These are phyloP conservation scores for Neria commutata DNA, from an alignment of 2,888 invertebrate genomes.

Conservation along the genomic window DNA sequence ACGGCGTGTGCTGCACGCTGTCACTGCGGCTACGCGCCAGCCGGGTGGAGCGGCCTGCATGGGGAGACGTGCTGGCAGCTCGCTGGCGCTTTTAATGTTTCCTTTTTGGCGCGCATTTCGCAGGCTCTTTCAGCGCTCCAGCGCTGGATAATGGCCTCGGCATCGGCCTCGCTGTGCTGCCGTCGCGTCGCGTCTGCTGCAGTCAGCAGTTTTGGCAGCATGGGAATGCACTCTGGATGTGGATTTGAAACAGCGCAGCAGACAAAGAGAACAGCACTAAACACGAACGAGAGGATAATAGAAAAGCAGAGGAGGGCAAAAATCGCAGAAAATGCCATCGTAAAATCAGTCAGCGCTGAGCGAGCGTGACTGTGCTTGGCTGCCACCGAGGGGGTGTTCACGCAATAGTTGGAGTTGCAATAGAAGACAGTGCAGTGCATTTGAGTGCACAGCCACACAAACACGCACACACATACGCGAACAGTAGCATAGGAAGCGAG, in stretches of 20 bases:
- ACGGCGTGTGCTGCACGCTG: no score
- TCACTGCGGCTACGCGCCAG: no score
- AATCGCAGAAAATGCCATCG: neutral
- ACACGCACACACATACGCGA: no score
- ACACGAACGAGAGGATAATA: no score
- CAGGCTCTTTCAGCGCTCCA: neutral
- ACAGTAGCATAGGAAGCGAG: no score
- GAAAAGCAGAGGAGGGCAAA: neutral
- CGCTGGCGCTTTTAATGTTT: slow-evolving; percentile 39
- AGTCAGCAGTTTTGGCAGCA: neutral
- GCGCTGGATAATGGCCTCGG: slow-evolving; percentile 3
- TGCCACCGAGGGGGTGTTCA: neutral
- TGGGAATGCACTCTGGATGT: slow-evolving; percentile 21
- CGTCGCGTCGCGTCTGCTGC: neutral
- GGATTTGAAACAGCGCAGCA: slow-evolving; percentile 6
- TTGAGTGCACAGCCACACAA: neutral
- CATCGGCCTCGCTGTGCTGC: neutral
- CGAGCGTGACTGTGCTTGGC: no score
- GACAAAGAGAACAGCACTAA: neutral
- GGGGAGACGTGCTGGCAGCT: neutral
- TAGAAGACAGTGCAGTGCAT: neutral
- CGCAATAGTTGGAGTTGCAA: neutral
- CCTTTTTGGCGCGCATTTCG: slow-evolving; percentile 41
- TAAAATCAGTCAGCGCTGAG: neutral
- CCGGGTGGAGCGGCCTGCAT: neutral